Percentiles rank a stretch among this genome's conserved stretches.
Evolutionary conservation across 2,888 invertebrate genomes (phyloP).

Genomic region (Nineta flava): DNA sequence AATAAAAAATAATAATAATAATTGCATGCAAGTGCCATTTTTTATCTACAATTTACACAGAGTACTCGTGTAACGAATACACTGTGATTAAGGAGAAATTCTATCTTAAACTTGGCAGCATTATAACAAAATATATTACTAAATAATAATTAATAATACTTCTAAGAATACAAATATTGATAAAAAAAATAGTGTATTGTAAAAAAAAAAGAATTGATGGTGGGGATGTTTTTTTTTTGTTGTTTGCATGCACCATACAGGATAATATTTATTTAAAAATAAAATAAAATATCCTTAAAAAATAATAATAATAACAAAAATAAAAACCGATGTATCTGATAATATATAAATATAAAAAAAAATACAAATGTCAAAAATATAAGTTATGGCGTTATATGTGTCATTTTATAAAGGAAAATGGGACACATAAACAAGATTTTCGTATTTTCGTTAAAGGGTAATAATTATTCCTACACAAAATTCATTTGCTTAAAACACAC

Average conservation of each 20-base stretch:
- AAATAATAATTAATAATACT: conserved; percentile 23
- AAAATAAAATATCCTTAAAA: conserved; percentile 12
- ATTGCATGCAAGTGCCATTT: conserved; percentile 5
- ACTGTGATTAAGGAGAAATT: neutral
- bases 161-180: conserved; percentile 20
- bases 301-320: conserved; percentile 19
- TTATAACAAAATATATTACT: conserved; percentile 25
- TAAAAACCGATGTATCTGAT: conserved; percentile 11
- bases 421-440: neutral
- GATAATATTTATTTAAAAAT: conserved; percentile 4
- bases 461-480: too few relatives aligned
- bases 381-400: conserved; percentile 4
- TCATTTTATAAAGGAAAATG: neutral
- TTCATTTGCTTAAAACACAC: too few relatives aligned
- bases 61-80: neutral
- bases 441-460: too few relatives aligned
- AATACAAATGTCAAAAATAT: neutral
- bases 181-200: conserved; percentile 8
- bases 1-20: neutral
- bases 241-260: conserved; percentile 27
- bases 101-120: conserved; percentile 34
- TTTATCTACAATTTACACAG: neutral
- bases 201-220: conserved; percentile 16
- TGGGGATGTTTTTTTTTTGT: conserved; percentile 18
- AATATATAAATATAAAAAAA: too few relatives aligned